Evolutionary conservation across 2,888 invertebrate genomes (phyloP).

Genomic region (Caenorhabditis virilis): DNA sequence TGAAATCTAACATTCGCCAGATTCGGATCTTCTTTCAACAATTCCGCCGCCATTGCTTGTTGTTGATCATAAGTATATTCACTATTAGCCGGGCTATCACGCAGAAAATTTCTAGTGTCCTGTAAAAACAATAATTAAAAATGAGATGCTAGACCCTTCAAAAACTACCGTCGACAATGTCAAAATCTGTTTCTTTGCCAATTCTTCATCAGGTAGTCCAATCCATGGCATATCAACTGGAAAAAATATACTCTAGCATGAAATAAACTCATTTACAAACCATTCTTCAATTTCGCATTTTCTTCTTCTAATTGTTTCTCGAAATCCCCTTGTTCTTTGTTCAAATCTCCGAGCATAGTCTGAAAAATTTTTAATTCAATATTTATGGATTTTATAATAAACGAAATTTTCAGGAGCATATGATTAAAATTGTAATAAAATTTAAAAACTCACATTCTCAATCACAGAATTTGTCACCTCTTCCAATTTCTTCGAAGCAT

Average conservation of each 20-base stretch:
- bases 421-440: not conserved
- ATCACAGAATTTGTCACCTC: conserved; percentile 47
- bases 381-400: not conserved
- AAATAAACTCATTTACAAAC: not conserved
- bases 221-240: conserved; percentile 86
- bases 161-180: conserved; percentile 82
- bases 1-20: conserved; percentile 98
- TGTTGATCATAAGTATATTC: conserved; percentile 80
- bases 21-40: conserved; percentile 91
- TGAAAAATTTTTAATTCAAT: conserved; percentile 70
- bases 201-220: conserved; percentile 90
- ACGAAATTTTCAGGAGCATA: too few species aligned
- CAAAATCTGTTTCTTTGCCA: conserved; percentile 91
- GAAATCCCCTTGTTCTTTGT: conserved; percentile 94
- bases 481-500: conserved; percentile 46
- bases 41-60: conserved; percentile 83
- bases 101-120: conserved; percentile 95
- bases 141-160: not conserved
- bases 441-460: conserved; percentile 32
- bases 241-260: conserved; percentile 58
- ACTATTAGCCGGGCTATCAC: conserved; percentile 82
- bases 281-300: conserved; percentile 20
- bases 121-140: conserved; percentile 70
- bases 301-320: conserved; percentile 80
- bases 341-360: conserved; percentile 95